Percentiles rank a stretch among this genome's conserved stretches.
These are phyloP conservation scores for Lepetodrilus schrolli DNA, from an alignment of 2,888 invertebrate species.

Conservation along the genomic window DNA sequence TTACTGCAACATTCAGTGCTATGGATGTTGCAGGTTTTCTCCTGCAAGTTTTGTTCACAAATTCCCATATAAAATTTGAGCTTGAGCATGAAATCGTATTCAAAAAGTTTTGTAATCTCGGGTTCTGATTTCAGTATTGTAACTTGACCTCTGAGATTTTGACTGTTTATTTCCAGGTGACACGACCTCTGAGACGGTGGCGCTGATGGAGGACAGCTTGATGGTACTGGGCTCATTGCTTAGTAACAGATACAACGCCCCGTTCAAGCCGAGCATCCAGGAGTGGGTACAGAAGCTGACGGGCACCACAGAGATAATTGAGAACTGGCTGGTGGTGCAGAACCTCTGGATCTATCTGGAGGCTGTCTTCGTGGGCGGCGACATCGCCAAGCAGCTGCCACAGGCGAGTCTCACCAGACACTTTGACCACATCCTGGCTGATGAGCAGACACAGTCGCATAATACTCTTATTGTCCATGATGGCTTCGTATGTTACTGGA, in stretches of 20 bases:
- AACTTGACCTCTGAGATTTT: too few relatives aligned
- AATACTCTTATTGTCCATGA: too few relatives aligned
- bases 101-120: too few relatives aligned
- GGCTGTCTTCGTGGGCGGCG: conserved; percentile 98
- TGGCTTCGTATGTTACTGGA: too few relatives aligned
- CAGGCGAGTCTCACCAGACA: conserved; percentile 67
- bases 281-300: conserved; percentile 96
- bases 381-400: conserved; percentile 96
- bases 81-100: too few relatives aligned
- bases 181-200: conserved; percentile 95
- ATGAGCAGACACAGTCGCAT: too few relatives aligned
- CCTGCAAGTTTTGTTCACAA: too few relatives aligned
- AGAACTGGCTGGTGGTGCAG: conserved; percentile 96
- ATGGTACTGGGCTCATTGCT: conserved; percentile 95
- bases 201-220: conserved; percentile 94
- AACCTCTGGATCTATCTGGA: conserved; percentile 99
- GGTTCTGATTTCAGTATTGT: too few relatives aligned
- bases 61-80: too few relatives aligned
- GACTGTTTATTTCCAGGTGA: conserved; percentile 82
- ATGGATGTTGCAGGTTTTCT: too few relatives aligned
- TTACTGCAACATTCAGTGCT: too few relatives aligned
- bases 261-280: conserved; percentile 96
- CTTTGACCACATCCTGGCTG: too few relatives aligned
- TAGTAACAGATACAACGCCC: conserved; percentile 96
- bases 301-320: conserved; percentile 96